Evolutionary conservation across 2,888 invertebrate species (phyloP), one percentile per base, ranked within the genome.

Genomic region (Volucella bombylans): DNA sequence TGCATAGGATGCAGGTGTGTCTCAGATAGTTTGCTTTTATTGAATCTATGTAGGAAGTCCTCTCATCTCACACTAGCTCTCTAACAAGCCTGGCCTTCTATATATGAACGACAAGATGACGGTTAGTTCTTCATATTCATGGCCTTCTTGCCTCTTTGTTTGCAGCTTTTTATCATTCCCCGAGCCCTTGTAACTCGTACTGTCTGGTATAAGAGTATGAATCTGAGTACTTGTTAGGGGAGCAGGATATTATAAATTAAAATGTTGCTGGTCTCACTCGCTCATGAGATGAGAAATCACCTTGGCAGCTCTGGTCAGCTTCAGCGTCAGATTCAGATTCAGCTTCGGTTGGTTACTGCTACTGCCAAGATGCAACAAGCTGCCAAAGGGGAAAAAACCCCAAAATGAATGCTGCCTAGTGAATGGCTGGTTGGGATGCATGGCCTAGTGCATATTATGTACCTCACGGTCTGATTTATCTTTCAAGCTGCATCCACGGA

Each of bases 21-120:
- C 85, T 77, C 74, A 57, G 69, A 71, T 62, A 62, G 69, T 49
- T 69, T 43, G 64, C 41, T 64, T 81, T 77, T 76, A 85, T 85
- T 85, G 81, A 85, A 85, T 85, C 81, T 85, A 77, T 85, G 85
- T 77, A 85, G 85, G 85, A 85, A 85, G 85, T 85, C 72, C 85
- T 68, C 76, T 74, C 85, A 80, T 77, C 81, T 79, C 78, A 74
- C 82, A 83, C 80, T 62, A 72, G 55, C n/a, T 50, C 54, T 72
- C 62, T 77, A 82, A 77, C 72, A 77, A 68, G 72, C 67, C 31
- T 54, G 38, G 47, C 69, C 65, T 47, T 50, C 64, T 62, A 54
- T 50, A 72, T 31, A 47, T 43, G 10, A 23, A 38, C 23, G 15
- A 49, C 8, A 55, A 55, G 47, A 14, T 62, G 31, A 61, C 65